phyloP scores from a whole-genome alignment of 2,113 vertebrate genomes.

The Eidolon helvum region DNA sequence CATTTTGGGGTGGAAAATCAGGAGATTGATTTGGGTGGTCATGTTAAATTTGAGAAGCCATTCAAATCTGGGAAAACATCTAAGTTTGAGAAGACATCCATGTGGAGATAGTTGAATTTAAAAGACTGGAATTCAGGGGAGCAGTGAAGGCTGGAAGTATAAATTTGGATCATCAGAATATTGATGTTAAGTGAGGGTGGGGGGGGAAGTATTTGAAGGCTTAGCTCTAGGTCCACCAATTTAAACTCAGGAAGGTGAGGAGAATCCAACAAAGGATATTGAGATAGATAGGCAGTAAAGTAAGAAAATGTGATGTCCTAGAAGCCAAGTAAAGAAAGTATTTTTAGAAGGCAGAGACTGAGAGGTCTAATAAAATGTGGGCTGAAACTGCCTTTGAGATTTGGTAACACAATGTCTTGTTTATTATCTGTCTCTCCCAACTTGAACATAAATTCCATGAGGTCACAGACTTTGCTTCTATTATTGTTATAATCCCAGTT shows the following conservation, averaged over 20 bases:
- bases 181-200: not conserved
- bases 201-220: not conserved
- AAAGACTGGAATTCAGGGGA: not conserved
- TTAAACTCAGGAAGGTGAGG: conserved; percentile 3
- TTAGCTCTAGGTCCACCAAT: not conserved
- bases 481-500: not conserved
- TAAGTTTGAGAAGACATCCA: not conserved
- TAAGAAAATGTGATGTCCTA: not conserved
- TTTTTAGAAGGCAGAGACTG: not conserved
- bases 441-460: not conserved
- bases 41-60: not conserved
- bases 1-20: not conserved
- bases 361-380: not conserved
- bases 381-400: not conserved
- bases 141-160: not conserved
- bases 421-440: not conserved
- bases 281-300: not conserved
- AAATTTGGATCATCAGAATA: not conserved
- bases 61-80: not conserved
- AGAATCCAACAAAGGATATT: not conserved
- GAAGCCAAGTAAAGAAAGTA: not conserved
- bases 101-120: not conserved
- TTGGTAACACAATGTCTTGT: not conserved
- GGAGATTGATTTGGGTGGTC: conserved; percentile 2
- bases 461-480: not conserved